phyloP scores from a whole-genome alignment of 2,888 invertebrate species.

The Papilio demoleus region DNA sequence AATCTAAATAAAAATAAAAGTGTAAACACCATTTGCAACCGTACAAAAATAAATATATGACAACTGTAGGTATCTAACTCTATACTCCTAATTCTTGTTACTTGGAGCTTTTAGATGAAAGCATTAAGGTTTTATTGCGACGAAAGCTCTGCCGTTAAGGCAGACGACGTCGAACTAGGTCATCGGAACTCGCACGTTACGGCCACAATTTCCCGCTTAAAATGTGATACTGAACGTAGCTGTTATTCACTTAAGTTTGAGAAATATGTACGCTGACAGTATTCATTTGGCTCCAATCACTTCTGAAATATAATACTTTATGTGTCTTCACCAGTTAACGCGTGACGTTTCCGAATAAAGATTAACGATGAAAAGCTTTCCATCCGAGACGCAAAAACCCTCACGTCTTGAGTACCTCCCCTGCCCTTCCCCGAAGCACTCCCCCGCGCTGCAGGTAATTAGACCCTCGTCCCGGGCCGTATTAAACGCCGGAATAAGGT shows the following conservation, averaged over 20 bases:
- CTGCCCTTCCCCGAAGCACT: neutral
- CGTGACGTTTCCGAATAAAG: conserved; percentile 13
- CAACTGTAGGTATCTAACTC: too few species aligned
- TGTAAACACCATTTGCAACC: neutral
- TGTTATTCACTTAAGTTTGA: neutral
- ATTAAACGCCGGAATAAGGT: conserved; percentile 29
- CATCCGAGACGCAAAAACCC: conserved; percentile 8
- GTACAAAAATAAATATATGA: neutral
- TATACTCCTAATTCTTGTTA: neutral
- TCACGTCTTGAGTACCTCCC: conserved; percentile 11
- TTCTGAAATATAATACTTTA: neutral
- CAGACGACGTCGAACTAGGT: conserved; percentile 31
- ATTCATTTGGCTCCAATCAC: neutral
- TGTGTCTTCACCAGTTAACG: neutral
- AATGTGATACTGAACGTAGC: neutral
- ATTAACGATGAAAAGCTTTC: conserved; percentile 26
- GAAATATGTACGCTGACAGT: neutral
- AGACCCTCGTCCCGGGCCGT: conserved; percentile 26
- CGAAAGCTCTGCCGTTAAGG: conserved; percentile 14
- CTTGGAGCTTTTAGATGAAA: conserved; percentile 6
- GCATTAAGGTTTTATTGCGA: conserved; percentile 29
- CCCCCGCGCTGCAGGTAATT: conserved; percentile 10
- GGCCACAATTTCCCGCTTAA: neutral
- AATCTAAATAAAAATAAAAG: neutral
- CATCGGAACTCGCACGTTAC: conserved; percentile 10